Evolutionary conservation across 2,888 invertebrate species (phyloP).

Genomic region (Girardia tigrina): DNA sequence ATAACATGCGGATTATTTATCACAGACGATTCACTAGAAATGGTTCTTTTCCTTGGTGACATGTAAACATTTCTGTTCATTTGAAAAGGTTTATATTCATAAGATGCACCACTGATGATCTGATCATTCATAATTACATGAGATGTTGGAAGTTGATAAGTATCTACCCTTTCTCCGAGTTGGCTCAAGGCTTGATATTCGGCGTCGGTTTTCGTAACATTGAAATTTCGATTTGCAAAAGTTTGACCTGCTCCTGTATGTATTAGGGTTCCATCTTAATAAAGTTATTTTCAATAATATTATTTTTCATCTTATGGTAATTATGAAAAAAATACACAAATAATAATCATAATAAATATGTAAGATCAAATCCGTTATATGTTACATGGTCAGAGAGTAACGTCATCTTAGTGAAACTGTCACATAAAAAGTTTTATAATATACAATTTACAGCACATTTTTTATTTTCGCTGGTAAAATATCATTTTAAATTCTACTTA

Average conservation of each 20-base stretch:
- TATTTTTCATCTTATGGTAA: no score
- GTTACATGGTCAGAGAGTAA: no score
- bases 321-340: no score
- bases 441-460: no score
- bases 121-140: conserved; percentile 10
- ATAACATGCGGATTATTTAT: background rate
- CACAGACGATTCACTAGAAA: background rate
- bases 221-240: background rate
- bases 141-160: background rate
- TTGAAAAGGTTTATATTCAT: conserved; percentile 12
- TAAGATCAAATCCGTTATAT: no score
- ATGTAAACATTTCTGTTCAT: background rate
- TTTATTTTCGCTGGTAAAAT: no score
- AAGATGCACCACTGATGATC: background rate
- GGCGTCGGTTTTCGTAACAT: background rate
- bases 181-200: background rate
- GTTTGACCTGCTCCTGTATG: background rate
- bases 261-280: background rate
- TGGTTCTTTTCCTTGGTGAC: background rate
- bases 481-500: no score
- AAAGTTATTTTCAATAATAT: no score
- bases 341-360: no score
- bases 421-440: no score
- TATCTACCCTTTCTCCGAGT: background rate
- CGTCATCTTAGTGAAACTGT: no score